phyloP scores from a whole-genome alignment of 2,113 vertebrate genomes.

The Pristiophorus japonicus region DNA sequence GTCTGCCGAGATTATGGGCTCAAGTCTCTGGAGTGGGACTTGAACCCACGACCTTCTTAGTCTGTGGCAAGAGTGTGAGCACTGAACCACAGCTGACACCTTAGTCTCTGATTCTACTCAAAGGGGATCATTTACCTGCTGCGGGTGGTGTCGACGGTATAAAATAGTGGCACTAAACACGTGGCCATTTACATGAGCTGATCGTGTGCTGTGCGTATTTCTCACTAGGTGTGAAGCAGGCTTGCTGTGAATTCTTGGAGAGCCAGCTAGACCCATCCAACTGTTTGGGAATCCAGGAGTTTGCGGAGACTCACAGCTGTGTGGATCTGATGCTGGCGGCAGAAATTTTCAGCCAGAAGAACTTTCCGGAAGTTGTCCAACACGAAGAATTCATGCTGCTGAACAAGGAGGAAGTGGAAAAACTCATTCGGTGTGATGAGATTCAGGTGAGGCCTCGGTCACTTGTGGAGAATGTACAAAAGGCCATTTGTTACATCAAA shows the following conservation, averaged over 20 bases:
- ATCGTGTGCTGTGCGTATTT: conserved; percentile 40
- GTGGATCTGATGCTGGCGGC: conserved; percentile 95
- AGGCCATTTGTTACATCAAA: not conserved
- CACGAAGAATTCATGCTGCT: conserved; percentile 98
- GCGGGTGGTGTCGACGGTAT: not conserved
- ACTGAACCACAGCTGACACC: not conserved
- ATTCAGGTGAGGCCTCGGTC: conserved; percentile 72
- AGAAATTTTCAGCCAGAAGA: conserved; percentile 95
- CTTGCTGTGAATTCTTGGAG: conserved; percentile 96
- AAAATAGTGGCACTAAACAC: not conserved
- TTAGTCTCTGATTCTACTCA: not conserved
- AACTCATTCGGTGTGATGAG: conserved; percentile 95
- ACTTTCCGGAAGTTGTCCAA: conserved; percentile 96
- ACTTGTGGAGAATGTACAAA: too few relatives aligned
- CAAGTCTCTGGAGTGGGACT: not conserved
- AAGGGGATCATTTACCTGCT: conserved; percentile 18
- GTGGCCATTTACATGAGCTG: conserved; percentile 38
- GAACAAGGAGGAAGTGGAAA: conserved; percentile 89
- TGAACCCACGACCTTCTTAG: not conserved
- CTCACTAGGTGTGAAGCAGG: conserved; percentile 86
- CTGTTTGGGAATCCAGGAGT: conserved; percentile 96
- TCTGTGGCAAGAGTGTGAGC: not conserved
- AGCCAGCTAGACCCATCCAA: conserved; percentile 95
- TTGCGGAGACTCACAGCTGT: conserved; percentile 98
- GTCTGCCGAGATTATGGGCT: not conserved